Evolutionary conservation across 2,113 vertebrate species (phyloP), one percentile per base, ranked within the genome.

Genomic region (Scatophagus argus): DNA sequence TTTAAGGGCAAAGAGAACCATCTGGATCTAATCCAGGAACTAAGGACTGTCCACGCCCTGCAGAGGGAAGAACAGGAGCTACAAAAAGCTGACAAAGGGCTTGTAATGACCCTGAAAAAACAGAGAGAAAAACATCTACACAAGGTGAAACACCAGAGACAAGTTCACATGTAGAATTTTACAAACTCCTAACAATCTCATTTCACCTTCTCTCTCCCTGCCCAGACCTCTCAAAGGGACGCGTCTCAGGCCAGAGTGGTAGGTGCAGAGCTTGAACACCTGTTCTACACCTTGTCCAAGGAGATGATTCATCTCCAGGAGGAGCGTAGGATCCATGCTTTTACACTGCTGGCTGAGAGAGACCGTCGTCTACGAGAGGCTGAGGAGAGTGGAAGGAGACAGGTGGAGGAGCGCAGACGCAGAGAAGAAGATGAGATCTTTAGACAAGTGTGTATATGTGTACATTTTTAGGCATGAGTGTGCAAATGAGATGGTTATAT

Each of bases 221-320:
- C 7, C 38, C 54, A 99, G 97, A 60, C 87, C 21, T 92, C 90
- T 29, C 66, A 89, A 14, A 14, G 91, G 65, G 96, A 97, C 59
- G 95, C 82, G 0, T 88, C 88, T 62, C 86, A 95, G 81, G 94
- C 94, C 9, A 62, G 78, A 0, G 64, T 94, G 52, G 94, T 96
- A 34, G 96, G 95, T 4, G 92, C 86, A 32, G 91, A 87, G 1
- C 92, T 97, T 17, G 95, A 86, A 0, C 93, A 96, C 85, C 91
- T 95, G 80, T 91, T 99, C 12, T 95, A 97, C 91, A 96, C 96
- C 74, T 91, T 98, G 63, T 96, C 96, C 82, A 99, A 99, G 92
- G 97, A 99, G 91, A 91, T 99, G 85, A 79, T 97, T 74, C 94
- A 94, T 27, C 90, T 98, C 8, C 97, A 98, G 68, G 97, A 98